Conservation (phyloP, 1,140 invertebrate species). For the Tachypleus tridentatus region DNA sequence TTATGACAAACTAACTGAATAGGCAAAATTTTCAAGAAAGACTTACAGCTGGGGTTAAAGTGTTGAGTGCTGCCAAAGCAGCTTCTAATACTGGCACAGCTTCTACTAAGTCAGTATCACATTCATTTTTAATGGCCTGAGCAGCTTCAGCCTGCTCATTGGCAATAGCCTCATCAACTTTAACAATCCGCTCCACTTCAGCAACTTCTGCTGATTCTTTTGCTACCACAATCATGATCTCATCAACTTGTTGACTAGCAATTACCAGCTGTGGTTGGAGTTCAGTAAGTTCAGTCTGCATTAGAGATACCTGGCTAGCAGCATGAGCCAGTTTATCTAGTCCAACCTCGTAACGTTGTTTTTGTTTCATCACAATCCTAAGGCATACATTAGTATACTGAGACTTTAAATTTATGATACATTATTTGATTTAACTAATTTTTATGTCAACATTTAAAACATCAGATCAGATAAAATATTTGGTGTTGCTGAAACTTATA, state of each 20-base stretch:
- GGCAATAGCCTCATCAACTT: conserved; percentile 86
- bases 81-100: conserved; percentile 89
- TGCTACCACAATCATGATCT: conserved; percentile 90
- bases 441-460: no score
- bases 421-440: no score
- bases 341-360: conserved; percentile 44
- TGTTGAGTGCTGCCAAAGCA: conserved; percentile 77
- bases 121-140: conserved; percentile 95
- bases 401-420: no score
- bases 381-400: not conserved
- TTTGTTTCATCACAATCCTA: conserved; percentile 25
- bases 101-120: conserved; percentile 89
- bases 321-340: conserved; percentile 88
- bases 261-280: conserved; percentile 84
- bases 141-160: conserved; percentile 93
- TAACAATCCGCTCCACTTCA: conserved; percentile 79
- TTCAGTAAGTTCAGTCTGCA: conserved; percentile 65
- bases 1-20: not conserved
- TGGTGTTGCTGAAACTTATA: no score
- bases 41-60: conserved; percentile 59
- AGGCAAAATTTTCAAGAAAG: not conserved
- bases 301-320: conserved; percentile 61
- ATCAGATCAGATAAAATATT: no score
- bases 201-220: conserved; percentile 94
- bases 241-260: conserved; percentile 83